A percentile compares a stretch with the other conserved stretches of the same genome.
Evolutionary conservation across 2,113 vertebrate genomes (phyloP).

Genomic region (Symphodus melops): DNA sequence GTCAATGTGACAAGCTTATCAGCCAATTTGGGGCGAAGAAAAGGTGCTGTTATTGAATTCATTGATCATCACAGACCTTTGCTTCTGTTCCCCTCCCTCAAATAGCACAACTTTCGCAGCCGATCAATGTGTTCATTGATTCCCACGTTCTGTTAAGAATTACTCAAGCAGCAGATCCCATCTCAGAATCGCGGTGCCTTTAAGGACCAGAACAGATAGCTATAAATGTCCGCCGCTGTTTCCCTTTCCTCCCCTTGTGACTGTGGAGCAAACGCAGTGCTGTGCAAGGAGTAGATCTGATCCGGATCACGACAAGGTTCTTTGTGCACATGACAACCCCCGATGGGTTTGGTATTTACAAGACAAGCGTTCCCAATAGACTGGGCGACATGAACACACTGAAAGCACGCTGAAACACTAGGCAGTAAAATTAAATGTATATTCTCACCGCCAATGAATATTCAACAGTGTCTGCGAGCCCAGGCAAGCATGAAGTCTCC

Average conservation of each 20-base stretch:
- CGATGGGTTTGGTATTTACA: neutral
- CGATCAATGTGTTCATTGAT: conserved; percentile 69
- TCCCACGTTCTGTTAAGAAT: conserved; percentile 59
- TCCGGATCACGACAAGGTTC: conserved; percentile 1
- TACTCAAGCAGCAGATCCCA: conserved; percentile 54
- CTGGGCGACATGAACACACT: conserved; percentile 15
- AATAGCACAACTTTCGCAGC: conserved; percentile 38
- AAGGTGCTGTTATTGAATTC: conserved; percentile 58
- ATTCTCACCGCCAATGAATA: conserved; percentile 44
- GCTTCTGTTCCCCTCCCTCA: conserved; percentile 42
- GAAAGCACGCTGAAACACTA: neutral
- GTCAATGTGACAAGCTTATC: conserved; percentile 64
- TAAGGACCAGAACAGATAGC: conserved; percentile 37
- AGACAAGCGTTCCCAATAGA: neutral
- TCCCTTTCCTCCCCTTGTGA: conserved; percentile 11
- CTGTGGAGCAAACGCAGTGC: neutral
- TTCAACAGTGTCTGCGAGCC: conserved; percentile 21
- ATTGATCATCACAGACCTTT: conserved; percentile 60
- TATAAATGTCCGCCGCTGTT: conserved; percentile 16
- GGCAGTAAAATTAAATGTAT: conserved; percentile 51
- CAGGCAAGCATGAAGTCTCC: conserved; percentile 45
- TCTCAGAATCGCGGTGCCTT: conserved; percentile 39
- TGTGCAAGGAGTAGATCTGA: neutral
- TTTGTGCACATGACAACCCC: neutral
- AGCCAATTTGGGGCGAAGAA: conserved; percentile 52